A percentile compares a stretch with the other conserved stretches of the same genome.
Evolutionary conservation across 2,113 vertebrate genomes (phyloP).

Genomic region (Edolisoma coerulescens): DNA sequence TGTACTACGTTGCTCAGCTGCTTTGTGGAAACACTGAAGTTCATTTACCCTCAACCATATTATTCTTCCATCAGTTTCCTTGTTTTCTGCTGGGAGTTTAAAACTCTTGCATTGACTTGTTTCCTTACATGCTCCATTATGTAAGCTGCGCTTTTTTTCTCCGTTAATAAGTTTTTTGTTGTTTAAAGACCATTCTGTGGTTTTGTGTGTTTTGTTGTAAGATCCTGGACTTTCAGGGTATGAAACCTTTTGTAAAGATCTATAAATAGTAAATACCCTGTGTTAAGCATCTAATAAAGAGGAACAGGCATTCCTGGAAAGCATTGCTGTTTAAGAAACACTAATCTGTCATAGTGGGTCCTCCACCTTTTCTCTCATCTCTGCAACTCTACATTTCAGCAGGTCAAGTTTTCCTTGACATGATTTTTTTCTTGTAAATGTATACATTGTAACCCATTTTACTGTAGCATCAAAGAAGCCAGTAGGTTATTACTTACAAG

Average conservation of each 20-base stretch:
- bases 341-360: fast-evolving
- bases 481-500: background rate
- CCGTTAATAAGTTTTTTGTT: background rate
- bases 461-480: background rate
- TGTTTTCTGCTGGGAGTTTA: background rate
- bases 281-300: background rate
- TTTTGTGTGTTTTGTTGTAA: background rate
- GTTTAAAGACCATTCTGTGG: background rate
- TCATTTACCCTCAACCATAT: background rate
- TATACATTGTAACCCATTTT: background rate
- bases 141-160: background rate
- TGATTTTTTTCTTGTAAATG: background rate
- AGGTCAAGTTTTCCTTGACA: background rate
- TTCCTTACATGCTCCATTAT: background rate
- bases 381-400: background rate
- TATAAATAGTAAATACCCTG: background rate
- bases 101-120: background rate
- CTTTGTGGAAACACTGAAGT: background rate
- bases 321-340: background rate
- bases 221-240: background rate
- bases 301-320: background rate
- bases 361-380: background rate
- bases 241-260: background rate
- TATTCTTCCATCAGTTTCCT: background rate
- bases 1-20: background rate